A percentile compares a stretch with the other conserved stretches of the same genome.
These are phyloP conservation scores for Aelia acuminata DNA, from an alignment of 2,888 invertebrate genomes.

Conservation along the genomic window DNA sequence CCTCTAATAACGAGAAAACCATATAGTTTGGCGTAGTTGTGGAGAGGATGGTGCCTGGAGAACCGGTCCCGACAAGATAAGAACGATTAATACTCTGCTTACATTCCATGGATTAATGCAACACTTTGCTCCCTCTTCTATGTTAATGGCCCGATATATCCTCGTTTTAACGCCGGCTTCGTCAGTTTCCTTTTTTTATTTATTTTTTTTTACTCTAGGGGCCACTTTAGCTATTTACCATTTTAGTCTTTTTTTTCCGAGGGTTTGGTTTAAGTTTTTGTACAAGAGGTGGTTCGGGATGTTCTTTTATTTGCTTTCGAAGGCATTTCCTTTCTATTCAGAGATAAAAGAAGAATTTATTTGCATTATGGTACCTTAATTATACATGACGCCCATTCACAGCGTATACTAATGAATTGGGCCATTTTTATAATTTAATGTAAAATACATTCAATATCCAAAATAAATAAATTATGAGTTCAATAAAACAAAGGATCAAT, in stretches of 20 bases:
- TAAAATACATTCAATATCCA: not conserved
- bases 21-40: constrained; percentile 37
- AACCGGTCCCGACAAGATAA: constrained; percentile 24
- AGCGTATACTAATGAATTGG: not conserved
- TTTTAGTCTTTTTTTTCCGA: constrained; percentile 39
- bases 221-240: constrained; percentile 51
- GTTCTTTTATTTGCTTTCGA: constrained; percentile 15
- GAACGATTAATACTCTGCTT: constrained; percentile 48
- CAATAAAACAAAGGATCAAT: not conserved
- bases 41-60: not conserved
- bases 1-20: not conserved
- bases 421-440: not conserved
- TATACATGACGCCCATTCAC: not conserved
- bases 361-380: constrained; percentile 23
- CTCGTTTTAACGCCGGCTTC: constrained; percentile 51
- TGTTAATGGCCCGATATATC: constrained; percentile 50
- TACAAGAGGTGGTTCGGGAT: constrained; percentile 31
- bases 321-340: constrained; percentile 46
- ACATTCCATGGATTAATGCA: constrained; percentile 46
- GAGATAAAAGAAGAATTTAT: constrained; percentile 35
- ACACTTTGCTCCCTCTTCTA: constrained; percentile 50
- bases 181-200: constrained; percentile 1
- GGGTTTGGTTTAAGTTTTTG: constrained; percentile 39
- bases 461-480: not conserved
- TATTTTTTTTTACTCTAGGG: constrained; percentile 22